Conservation (phyloP, 2,113 vertebrate species). For the Ptilonorhynchus violaceus region DNA sequence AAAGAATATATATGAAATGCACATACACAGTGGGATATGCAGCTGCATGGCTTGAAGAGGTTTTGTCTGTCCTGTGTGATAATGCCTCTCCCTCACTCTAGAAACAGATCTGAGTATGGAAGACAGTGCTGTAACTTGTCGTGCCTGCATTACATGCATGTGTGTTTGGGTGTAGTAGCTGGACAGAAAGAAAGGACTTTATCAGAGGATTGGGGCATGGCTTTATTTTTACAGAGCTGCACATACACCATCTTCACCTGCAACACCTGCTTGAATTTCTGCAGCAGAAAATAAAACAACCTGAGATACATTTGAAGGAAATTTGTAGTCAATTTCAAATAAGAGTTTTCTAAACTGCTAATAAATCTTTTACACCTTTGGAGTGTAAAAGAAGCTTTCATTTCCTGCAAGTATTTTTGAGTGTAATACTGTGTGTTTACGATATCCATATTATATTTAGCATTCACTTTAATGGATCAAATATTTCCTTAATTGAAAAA, state of each 20-base stretch:
- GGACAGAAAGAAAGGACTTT: neutral
- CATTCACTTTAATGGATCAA: conserved; percentile 18
- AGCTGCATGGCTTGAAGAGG: neutral
- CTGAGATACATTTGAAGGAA: neutral
- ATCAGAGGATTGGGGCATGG: neutral
- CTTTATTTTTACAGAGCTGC: neutral
- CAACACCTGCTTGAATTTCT: neutral
- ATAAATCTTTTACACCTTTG: neutral
- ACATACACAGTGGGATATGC: neutral
- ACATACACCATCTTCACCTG: neutral
- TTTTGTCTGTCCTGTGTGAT: neutral
- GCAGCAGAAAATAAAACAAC: neutral
- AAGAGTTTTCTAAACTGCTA: neutral
- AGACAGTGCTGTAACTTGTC: neutral
- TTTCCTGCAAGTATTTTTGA: neutral
- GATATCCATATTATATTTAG: neutral
- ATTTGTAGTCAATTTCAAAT: neutral
- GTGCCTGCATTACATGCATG: neutral
- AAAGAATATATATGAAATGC: neutral
- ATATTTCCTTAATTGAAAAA: conserved; percentile 38
- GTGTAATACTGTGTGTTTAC: neutral
- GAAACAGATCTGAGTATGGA: neutral
- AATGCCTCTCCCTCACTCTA: neutral
- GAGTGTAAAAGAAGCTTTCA: neutral
- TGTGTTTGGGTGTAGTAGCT: neutral